Base-by-base conservation (phyloP, 2,797 vertebrate species). In the Notolepis coatsorum region DNA sequence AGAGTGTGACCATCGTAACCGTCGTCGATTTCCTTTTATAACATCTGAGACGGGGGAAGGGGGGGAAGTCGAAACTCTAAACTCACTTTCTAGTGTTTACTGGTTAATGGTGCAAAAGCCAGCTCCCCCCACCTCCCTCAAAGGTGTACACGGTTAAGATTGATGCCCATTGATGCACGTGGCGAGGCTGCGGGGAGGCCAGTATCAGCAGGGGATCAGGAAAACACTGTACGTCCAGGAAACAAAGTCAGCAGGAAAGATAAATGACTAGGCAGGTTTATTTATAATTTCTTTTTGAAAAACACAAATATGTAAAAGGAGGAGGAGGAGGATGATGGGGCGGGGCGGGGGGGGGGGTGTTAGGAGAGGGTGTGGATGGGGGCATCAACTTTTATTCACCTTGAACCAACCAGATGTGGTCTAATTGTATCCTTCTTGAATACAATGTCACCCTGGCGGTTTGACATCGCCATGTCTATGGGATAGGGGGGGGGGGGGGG, bases 191-290 rank as follows among this genome's bases (percentile, higher is more conserved):
- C 46, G 54, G 55, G 75, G 80, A 77, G 71, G 71, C 84, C 84
- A 82, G 87, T 85, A 90, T 91, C 88, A 88, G 85, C 88, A 87
- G 72, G 86, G 90, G 88, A 90, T 92, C 91, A 90, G 81, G 85
- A 72, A 82, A 91, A 90, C 92, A 90, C n/a, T 92, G 89, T 89
- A 90, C n/a, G n/a, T n/a, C n/a, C n/a, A 81, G 87, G 84, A 75
- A 89, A 81, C n/a, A n/a, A 75, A 84, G 75, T 84, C 77, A 65
- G n/a, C 75, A 61, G 68, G 80, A 85, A 93, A 93, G 92, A 93
- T 91, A 91, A 92, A 93, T 93, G 91, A 91, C 87, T 84, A 77
- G 62, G 86, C 70, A 82, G n/a, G n/a, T n/a, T n/a, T n/a, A n/a
- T n/a, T n/a, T n/a, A n/a, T n/a, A n/a, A n/a, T n/a, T n/a, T n/a